A percentile compares a stretch with the other conserved stretches of the same genome.
These are phyloP conservation scores for Halcyon smyrnensis DNA, from an alignment of 2,797 vertebrate genomes.

Conservation along the genomic window DNA sequence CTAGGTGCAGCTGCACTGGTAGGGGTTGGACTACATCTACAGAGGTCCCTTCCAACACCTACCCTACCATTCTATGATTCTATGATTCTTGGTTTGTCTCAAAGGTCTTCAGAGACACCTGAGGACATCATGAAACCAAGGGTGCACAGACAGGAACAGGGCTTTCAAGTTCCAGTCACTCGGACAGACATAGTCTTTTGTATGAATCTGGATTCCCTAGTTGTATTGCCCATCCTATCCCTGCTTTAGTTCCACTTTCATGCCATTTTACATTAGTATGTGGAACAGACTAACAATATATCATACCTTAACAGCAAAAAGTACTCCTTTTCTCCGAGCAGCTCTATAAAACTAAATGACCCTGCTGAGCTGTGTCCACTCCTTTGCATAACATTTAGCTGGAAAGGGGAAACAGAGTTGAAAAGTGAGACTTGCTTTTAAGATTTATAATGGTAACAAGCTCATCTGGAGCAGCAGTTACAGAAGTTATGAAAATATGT, in stretches of 20 bases:
- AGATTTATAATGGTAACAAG: constrained; percentile 29
- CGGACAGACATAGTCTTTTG: neutral
- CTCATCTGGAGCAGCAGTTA: neutral
- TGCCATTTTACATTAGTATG: neutral
- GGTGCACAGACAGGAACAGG: neutral
- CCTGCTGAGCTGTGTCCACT: constrained; percentile 14
- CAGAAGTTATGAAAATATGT: constrained; percentile 47
- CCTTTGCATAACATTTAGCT: constrained; percentile 23
- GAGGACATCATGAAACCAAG: neutral
- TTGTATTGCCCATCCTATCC: neutral
- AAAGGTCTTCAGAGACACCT: neutral
- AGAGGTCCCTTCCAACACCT: too few species aligned
- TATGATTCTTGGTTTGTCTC: neutral
- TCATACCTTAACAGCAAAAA: neutral
- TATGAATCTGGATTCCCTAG: neutral
- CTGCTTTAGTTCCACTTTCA: neutral
- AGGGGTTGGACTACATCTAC: too few species aligned
- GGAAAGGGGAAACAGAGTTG: neutral
- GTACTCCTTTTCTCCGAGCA: constrained; percentile 9
- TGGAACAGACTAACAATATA: neutral
- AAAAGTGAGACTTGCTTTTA: neutral
- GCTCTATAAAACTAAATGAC: constrained; percentile 40
- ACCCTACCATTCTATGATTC: too few species aligned
- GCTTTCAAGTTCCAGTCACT: neutral
- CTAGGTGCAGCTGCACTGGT: too few species aligned